Conservation (phyloP, 2,888 invertebrate genomes). For the Pemphredon lugubris region DNA sequence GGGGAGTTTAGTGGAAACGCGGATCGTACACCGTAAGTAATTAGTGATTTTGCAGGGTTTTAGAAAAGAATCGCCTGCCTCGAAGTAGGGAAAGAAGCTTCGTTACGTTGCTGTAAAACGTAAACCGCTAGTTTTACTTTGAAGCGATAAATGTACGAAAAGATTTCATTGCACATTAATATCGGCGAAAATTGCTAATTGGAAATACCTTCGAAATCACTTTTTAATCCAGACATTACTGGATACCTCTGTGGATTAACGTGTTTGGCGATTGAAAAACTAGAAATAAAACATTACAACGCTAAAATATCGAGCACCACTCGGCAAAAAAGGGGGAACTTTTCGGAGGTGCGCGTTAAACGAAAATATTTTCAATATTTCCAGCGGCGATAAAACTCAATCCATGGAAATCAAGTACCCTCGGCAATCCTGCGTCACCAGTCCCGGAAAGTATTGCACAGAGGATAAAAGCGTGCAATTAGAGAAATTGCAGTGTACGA, state of each 20-base stretch:
- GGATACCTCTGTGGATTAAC: neutral
- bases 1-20: too few species aligned
- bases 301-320: conserved; percentile 29
- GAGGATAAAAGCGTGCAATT: conserved; percentile 65
- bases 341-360: conserved; percentile 43
- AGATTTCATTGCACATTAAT: too few species aligned
- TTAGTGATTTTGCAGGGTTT: too few species aligned
- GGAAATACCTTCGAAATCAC: neutral
- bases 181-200: neutral
- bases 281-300: conserved; percentile 30
- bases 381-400: conserved; percentile 65
- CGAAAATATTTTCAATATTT: conserved; percentile 66
- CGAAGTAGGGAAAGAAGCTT: too few species aligned
- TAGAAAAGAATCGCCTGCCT: too few species aligned
- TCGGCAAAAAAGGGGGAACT: conserved; percentile 16
- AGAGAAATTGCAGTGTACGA: conserved; percentile 62
- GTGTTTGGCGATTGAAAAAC: conserved; percentile 1
- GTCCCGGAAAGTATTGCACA: conserved; percentile 56
- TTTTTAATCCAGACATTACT: conserved; percentile 3
- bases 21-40: too few species aligned
- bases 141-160: too few species aligned
- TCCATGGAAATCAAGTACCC: conserved; percentile 66
- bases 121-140: too few species aligned
- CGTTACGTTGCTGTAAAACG: too few species aligned
- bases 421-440: conserved; percentile 48